Percentiles rank a stretch among this genome's conserved stretches.
These are phyloP conservation scores for Cygnus olor DNA, from an alignment of 2,797 vertebrate species.

Conservation along the genomic window DNA sequence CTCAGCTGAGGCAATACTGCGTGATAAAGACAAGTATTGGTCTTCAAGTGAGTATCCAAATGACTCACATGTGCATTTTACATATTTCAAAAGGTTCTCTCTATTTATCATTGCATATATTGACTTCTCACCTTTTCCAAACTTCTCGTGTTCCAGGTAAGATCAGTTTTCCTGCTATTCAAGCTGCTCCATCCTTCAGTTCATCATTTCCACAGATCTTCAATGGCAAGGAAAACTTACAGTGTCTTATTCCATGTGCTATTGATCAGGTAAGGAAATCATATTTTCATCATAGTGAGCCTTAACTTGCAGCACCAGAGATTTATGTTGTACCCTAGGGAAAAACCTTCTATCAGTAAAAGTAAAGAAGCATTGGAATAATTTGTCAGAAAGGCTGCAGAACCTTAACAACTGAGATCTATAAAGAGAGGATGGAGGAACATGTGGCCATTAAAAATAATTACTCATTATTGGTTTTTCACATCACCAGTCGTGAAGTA, in stretches of 20 bases:
- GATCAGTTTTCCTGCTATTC: conserved; percentile 96
- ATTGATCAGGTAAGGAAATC: conserved; percentile 91
- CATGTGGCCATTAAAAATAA: too few species aligned
- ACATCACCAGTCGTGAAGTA: too few species aligned
- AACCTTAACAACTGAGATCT: background rate
- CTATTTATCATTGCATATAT: background rate
- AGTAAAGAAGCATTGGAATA: background rate
- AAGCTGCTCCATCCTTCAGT: conserved; percentile 97
- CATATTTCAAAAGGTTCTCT: background rate
- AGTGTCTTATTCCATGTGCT: conserved; percentile 97
- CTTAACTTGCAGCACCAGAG: background rate
- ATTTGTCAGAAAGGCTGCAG: background rate
- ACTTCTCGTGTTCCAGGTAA: conserved; percentile 84
- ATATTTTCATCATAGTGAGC: background rate
- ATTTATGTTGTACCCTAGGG: background rate
- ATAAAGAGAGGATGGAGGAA: background rate
- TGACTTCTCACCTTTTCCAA: background rate
- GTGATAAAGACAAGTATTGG: background rate
- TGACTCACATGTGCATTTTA: background rate
- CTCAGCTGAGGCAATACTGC: background rate
- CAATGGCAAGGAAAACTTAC: conserved; percentile 85
- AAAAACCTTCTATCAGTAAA: background rate
- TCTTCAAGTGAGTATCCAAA: background rate
- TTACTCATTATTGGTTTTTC: too few species aligned
- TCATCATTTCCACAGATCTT: conserved; percentile 97